Evolutionary conservation across 2,113 vertebrate genomes (phyloP).

Genomic region (Lepus timidus): DNA sequence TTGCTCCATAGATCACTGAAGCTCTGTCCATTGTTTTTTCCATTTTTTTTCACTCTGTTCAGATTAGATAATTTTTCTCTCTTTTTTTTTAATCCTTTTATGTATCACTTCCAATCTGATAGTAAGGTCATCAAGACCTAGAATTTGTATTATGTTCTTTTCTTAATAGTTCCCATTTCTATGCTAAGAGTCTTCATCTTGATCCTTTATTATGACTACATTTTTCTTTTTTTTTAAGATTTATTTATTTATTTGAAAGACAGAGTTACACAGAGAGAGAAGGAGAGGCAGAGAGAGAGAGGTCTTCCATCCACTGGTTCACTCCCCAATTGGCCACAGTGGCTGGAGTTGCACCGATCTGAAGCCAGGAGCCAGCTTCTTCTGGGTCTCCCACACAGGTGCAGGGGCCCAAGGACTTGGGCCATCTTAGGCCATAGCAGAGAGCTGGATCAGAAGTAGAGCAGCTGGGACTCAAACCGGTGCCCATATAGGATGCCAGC

Average conservation of each 20-base stretch:
- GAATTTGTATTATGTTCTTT: neutral
- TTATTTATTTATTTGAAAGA: too few species aligned
- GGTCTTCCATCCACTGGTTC: neutral
- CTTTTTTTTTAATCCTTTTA: neutral
- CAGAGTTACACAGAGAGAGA: too few species aligned
- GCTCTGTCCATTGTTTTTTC: neutral
- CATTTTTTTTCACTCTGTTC: neutral
- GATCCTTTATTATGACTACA: neutral
- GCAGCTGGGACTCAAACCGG: too few species aligned
- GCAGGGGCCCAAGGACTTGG: too few species aligned
- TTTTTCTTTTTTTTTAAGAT: neutral
- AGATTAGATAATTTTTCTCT: neutral
- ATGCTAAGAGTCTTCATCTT: neutral
- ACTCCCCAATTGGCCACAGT: neutral
- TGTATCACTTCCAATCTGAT: neutral
- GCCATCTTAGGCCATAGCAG: too few species aligned
- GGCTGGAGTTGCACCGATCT: too few species aligned
- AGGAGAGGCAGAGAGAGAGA: too few species aligned
- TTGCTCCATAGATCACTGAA: neutral
- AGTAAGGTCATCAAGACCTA: neutral
- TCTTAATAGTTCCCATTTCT: slow-evolving; percentile 25
- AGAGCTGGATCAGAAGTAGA: too few species aligned
- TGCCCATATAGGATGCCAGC: too few species aligned
- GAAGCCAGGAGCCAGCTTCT: too few species aligned
- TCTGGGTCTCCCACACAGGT: too few species aligned